Evolutionary conservation across 2,888 invertebrate species (phyloP).

Genomic region (Zhengitettix transpicula): DNA sequence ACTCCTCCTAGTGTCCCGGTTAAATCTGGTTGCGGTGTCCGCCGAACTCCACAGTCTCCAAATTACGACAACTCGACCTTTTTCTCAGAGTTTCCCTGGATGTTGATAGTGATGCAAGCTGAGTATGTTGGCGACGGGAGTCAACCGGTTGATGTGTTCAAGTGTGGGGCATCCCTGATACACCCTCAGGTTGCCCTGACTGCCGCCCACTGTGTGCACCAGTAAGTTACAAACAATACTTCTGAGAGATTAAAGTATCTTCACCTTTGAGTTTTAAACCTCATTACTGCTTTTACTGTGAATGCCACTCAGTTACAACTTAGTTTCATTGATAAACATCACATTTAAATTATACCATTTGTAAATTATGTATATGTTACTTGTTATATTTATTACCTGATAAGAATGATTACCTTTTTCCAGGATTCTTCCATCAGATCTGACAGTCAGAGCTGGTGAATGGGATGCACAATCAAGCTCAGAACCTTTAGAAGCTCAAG

Average conservation of each 20-base stretch:
- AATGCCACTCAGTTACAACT: no score
- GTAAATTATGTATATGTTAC: no score
- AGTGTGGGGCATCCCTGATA: constrained; percentile 20
- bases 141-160: constrained; percentile 11
- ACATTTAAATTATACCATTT: no score
- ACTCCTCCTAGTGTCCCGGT: not conserved
- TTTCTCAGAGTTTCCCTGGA: constrained; percentile 19
- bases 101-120: constrained; percentile 14
- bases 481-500: constrained; percentile 53
- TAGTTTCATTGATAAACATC: no score
- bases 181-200: constrained; percentile 18
- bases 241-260: not conserved
- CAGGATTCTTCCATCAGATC: not conserved
- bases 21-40: not conserved
- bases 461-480: constrained; percentile 64
- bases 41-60: not conserved
- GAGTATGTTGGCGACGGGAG: constrained; percentile 3
- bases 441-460: constrained; percentile 12
- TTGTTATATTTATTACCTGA: no score
- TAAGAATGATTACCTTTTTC: not conserved
- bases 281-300: no score
- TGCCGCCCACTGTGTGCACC: constrained; percentile 19
- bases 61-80: constrained; percentile 10
- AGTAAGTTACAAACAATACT: constrained; percentile 15
- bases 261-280: no score